A percentile compares a stretch with the other conserved stretches of the same genome.
Conservation (phyloP, 2,113 vertebrate genomes). For the Girardinichthys multiradiatus region DNA sequence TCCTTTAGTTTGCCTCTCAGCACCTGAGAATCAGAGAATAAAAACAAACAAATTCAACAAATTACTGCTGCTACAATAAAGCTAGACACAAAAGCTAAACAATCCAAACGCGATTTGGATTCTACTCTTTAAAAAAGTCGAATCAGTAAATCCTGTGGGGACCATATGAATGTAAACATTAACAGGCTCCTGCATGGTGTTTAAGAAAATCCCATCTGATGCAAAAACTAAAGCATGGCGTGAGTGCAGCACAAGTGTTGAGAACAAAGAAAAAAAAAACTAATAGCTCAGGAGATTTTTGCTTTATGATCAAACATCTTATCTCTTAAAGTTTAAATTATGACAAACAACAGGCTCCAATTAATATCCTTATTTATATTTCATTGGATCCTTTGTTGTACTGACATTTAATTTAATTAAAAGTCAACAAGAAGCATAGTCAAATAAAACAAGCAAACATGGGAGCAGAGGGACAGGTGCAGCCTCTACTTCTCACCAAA, state of each 20-base stretch:
- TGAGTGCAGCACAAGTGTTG: slow-evolving; percentile 1
- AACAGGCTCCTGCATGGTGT: slow-evolving; percentile 1
- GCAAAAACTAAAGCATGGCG: slow-evolving; percentile 5
- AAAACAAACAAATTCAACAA: not conserved
- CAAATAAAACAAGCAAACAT: slow-evolving; percentile 17
- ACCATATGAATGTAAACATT: not conserved
- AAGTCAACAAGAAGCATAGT: slow-evolving; percentile 27
- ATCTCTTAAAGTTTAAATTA: slow-evolving; percentile 13
- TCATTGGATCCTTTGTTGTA: slow-evolving; percentile 12
- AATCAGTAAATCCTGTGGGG: not conserved
- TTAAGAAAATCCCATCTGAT: not conserved
- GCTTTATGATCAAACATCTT: not conserved
- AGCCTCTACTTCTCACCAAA: slow-evolving; percentile 35
- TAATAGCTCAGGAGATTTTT: not conserved
- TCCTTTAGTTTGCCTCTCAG: slow-evolving; percentile 57
- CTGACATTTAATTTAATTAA: slow-evolving; percentile 6
- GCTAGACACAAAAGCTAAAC: not conserved
- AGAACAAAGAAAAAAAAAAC: slow-evolving; percentile 3
- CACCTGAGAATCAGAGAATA: slow-evolving; percentile 61
- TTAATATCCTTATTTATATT: slow-evolving; percentile 11
- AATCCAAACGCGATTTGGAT: not conserved
- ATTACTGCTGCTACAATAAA: not conserved
- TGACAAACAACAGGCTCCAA: not conserved
- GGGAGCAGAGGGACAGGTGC: slow-evolving; percentile 28
- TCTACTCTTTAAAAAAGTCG: not conserved